Percentiles rank a stretch among this genome's conserved stretches.
Conservation (phyloP, 1,140 invertebrate species). For the Lordiphosa collinella region DNA sequence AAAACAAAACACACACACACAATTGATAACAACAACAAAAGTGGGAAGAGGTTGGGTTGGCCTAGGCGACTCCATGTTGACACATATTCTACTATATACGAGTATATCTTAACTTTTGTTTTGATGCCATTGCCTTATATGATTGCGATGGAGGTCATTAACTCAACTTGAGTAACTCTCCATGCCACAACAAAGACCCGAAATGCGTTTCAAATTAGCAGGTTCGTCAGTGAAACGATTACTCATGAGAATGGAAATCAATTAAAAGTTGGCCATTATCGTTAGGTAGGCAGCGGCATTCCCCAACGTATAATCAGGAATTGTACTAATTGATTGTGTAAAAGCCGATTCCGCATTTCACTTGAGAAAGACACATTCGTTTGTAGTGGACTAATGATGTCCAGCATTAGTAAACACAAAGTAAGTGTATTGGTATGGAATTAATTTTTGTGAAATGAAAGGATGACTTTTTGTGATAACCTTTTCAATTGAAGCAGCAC, state of each 20-base stretch:
- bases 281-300: not conserved
- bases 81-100: not conserved
- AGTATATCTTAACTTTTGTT: slow-evolving; percentile 6
- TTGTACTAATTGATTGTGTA: slow-evolving; percentile 2
- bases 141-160: slow-evolving; percentile 25
- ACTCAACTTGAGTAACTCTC: slow-evolving; percentile 11
- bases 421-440: too few relatives aligned
- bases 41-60: not conserved
- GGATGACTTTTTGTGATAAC: too few relatives aligned
- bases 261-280: slow-evolving; percentile 14
- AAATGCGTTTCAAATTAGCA: slow-evolving; percentile 28
- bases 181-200: slow-evolving; percentile 18
- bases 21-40: slow-evolving; percentile 17
- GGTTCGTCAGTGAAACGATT: slow-evolving; percentile 10
- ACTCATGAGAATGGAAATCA: slow-evolving; percentile 19
- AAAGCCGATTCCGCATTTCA: not conserved
- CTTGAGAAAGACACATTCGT: not conserved
- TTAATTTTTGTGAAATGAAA: too few relatives aligned
- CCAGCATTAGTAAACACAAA: too few relatives aligned
- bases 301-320: not conserved
- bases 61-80: slow-evolving; percentile 8
- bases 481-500: too few relatives aligned
- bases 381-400: too few relatives aligned
- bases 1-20: slow-evolving; percentile 1
- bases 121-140: not conserved